Evolutionary conservation across 2,797 vertebrate species (phyloP).

Genomic region (Echeneis naucrates): DNA sequence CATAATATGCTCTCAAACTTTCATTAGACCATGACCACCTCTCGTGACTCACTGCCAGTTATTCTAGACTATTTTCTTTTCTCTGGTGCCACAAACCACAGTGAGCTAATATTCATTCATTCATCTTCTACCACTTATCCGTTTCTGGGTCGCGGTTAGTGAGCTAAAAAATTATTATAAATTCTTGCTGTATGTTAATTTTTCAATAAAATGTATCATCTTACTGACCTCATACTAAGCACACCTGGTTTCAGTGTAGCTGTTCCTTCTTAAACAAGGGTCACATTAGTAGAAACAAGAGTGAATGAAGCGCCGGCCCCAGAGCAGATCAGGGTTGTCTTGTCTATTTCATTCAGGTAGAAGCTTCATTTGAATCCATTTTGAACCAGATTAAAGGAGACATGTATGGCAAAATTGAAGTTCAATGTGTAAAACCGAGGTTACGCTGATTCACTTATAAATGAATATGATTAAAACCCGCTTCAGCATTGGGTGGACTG

Average conservation of each 20-base stretch:
- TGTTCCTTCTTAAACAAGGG: neutral
- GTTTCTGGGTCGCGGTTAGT: no score
- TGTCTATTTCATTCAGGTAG: conserved; percentile 34
- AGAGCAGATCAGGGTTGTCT: neutral
- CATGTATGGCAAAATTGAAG: conserved; percentile 4
- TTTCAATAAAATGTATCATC: no score
- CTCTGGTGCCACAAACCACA: neutral
- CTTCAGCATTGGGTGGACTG: conserved; percentile 10
- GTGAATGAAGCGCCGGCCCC: neutral
- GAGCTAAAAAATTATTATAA: no score
- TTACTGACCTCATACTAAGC: neutral
- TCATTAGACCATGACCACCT: no score
- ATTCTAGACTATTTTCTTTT: no score
- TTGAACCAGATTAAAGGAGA: conserved; percentile 14
- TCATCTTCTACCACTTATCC: no score
- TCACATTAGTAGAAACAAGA: conserved; percentile 23
- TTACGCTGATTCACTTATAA: conserved; percentile 26
- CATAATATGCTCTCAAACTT: conserved; percentile 19
- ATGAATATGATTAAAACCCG: conserved; percentile 57
- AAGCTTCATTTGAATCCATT: conserved; percentile 15
- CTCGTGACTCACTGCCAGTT: no score
- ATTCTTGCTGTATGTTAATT: no score
- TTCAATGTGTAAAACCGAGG: conserved; percentile 8
- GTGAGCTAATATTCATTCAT: conserved; percentile 8
- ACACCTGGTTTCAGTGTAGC: neutral